These are phyloP conservation scores for Tenualosa thibaudeaui DNA, from an alignment of 2,797 vertebrate species.

Conservation along the genomic window DNA sequence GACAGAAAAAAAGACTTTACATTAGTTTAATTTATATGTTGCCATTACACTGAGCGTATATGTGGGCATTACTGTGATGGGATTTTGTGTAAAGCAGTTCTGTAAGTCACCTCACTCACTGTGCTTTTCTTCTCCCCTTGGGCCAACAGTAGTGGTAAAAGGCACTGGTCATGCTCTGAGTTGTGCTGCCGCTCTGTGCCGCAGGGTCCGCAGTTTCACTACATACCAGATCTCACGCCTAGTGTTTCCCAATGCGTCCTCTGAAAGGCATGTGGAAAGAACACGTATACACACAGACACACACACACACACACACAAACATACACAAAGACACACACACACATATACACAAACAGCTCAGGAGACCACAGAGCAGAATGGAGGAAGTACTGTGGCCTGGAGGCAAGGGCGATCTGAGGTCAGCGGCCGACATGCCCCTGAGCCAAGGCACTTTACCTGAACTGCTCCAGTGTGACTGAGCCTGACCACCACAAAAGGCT, in stretches of 20 bases:
- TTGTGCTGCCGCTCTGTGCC: not conserved
- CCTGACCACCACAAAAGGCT: slow-evolving; percentile 11
- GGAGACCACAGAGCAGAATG: not conserved
- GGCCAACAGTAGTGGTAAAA: too few relatives aligned
- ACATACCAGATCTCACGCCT: not conserved
- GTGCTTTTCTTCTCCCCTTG: too few relatives aligned
- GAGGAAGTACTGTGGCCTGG: slow-evolving; percentile 50
- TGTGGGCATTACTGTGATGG: not conserved
- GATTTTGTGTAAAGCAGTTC: not conserved
- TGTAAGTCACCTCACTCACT: not conserved
- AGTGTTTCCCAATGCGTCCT: not conserved
- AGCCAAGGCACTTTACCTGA: slow-evolving; percentile 69
- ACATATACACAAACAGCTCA: not conserved
- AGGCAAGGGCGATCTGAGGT: slow-evolving; percentile 66
- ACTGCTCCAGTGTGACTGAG: slow-evolving; percentile 56
- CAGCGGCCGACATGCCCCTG: slow-evolving; percentile 66
- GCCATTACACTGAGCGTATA: not conserved
- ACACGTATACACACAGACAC: not conserved
- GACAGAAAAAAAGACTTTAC: too few relatives aligned
- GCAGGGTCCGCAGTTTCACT: not conserved
- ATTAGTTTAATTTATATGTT: not conserved
- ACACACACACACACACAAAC: slow-evolving; percentile 1
- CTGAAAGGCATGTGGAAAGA: not conserved
- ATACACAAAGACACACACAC: not conserved
- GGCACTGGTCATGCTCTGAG: too few relatives aligned